Conservation (phyloP, 2,797 vertebrate species). For the Clarias laeviceps region DNA sequence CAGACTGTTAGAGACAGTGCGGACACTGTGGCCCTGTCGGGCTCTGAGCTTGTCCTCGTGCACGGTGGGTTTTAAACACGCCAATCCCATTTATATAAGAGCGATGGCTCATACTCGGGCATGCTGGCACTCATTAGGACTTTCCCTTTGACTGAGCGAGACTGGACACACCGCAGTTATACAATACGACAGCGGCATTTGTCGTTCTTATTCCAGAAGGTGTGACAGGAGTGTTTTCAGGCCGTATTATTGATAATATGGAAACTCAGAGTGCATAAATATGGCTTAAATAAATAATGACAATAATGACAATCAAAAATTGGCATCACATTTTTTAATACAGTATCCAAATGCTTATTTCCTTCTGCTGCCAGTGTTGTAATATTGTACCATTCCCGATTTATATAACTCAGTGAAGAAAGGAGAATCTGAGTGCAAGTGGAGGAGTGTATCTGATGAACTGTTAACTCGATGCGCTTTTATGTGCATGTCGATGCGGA, state of each 20-base stretch:
- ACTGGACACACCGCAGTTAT: constrained; percentile 17
- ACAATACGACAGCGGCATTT: background rate
- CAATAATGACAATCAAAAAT: too few relatives aligned
- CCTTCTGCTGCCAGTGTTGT: background rate
- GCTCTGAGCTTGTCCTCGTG: background rate
- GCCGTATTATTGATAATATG: background rate
- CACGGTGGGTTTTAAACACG: constrained; percentile 23
- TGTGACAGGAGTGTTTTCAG: background rate
- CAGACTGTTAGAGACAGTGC: background rate
- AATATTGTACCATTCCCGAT: background rate
- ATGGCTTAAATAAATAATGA: background rate
- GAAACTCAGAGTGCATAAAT: background rate
- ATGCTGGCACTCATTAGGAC: background rate
- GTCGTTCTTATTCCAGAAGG: background rate
- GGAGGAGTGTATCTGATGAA: background rate
- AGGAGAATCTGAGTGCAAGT: background rate
- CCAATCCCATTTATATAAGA: constrained; percentile 49
- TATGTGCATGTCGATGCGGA: background rate
- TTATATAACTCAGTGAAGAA: background rate
- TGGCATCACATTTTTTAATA: background rate
- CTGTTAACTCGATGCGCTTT: background rate
- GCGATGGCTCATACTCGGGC: constrained; percentile 3
- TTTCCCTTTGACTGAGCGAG: background rate
- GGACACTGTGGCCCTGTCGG: background rate
- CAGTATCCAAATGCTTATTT: too few relatives aligned